Evolutionary conservation across 2,888 invertebrate genomes (phyloP).

Genomic region (Tupiocoris notatus): DNA sequence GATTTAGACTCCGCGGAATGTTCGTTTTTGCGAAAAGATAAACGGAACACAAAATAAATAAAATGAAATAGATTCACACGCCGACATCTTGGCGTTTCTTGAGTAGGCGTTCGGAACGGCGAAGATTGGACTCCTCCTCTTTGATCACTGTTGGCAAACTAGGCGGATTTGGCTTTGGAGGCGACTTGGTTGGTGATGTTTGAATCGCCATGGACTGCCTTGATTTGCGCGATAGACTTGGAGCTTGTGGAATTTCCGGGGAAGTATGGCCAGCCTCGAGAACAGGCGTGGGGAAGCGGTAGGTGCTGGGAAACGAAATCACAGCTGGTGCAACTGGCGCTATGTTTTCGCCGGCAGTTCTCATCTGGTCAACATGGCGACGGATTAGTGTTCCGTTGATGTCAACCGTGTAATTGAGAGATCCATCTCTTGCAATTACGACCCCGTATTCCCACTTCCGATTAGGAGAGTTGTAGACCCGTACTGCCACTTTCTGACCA

Average conservation of each 20-base stretch:
- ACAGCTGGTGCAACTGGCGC: background rate
- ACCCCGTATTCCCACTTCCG: background rate
- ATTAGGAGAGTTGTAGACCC: background rate
- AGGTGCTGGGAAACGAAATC: background rate
- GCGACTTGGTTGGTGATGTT: background rate
- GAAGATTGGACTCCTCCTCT: too few species aligned
- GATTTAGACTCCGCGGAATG: too few species aligned
- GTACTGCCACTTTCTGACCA: background rate
- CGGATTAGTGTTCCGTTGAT: background rate
- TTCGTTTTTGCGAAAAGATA: too few species aligned
- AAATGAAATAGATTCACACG: too few species aligned
- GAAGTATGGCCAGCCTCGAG: background rate
- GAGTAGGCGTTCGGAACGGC: too few species aligned
- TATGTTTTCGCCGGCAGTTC: background rate
- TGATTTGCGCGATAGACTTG: background rate
- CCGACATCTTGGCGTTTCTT: too few species aligned
- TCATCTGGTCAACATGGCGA: conserved; percentile 2
- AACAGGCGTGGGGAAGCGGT: background rate
- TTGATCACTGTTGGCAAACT: too few species aligned
- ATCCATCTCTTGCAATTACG: background rate
- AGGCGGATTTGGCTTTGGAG: background rate
- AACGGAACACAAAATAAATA: too few species aligned
- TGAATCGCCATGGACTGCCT: background rate
- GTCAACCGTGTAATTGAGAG: background rate
- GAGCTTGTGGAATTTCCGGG: background rate